Base-by-base conservation (phyloP, 2,113 vertebrate species). In the Hystrix brachyura region DNA sequence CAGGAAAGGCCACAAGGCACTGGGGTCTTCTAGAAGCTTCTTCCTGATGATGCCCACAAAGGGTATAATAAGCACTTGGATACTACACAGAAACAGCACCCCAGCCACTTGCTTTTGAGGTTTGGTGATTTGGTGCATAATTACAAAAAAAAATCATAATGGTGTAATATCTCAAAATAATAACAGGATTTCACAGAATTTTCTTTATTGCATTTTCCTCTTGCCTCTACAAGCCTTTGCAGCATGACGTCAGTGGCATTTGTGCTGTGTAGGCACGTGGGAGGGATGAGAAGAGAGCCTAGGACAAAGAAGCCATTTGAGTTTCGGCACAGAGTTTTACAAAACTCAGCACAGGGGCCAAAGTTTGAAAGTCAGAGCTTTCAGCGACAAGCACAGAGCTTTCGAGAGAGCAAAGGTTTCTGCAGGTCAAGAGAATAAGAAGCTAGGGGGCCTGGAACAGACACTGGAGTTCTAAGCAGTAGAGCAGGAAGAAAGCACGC, bases 231-330 rank as follows among this genome's bases (percentile, higher is more conserved):
- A 86, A 91, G 79, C 57, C 46, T 80, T 84, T 51, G 46, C 76
- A 81, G 59, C 13, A 9, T 88, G 71, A 83, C 25, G 14, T 74
- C 90, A 80, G 71, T 81, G 71, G 38, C 67, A 83, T 89, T 91
- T 29, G 6, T 15, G n/a, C 27, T 9, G 34, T 27, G 38, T 7
- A n/a, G 51, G 62, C 14, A 14, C 7, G 32, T 59, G 43, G 64
- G 79, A 34, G 27, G 69, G 25, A 7, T 74, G 64, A 92, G 60
- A 93, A 87, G 64, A 72, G 8, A 86, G 83, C 10, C 5, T 34
- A 78, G 79, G 90, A 93, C 90, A 94, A 97, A 96, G 87, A 78
- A 96, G n/a, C 38, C 79, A 64, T 91, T 80, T 71, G 82, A 74
- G 38, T 85, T 93, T 69, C 34, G 0, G 7, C 38, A 38, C 64